Evolutionary conservation across 1,140 invertebrate genomes (phyloP).

Genomic region (Acromyrmex heyeri): DNA sequence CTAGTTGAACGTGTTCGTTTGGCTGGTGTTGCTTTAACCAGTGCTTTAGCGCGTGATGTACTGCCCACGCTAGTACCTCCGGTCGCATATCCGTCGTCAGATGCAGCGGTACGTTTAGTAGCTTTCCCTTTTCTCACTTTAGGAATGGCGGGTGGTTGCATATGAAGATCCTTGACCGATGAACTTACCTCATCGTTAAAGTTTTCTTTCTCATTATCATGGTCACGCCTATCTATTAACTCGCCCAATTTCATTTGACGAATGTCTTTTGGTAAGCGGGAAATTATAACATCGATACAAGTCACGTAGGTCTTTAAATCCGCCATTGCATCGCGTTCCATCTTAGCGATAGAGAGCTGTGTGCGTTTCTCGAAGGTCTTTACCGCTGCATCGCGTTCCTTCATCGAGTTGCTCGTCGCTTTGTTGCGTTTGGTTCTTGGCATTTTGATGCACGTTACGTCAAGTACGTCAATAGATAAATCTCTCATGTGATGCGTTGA

Average conservation of each 20-base stretch:
- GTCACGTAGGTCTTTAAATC: conserved; percentile 67
- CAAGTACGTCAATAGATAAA: background rate
- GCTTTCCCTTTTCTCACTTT: conserved; percentile 36
- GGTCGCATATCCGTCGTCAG: conserved; percentile 80
- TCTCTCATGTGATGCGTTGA: background rate
- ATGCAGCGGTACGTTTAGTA: conserved; percentile 57
- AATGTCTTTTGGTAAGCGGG: conserved; percentile 76
- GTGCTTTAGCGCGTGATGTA: conserved; percentile 60
- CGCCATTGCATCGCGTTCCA: conserved; percentile 73
- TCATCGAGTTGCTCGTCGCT: conserved; percentile 12
- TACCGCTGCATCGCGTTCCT: conserved; percentile 72
- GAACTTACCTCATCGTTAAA: conserved; percentile 61
- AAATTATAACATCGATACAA: conserved; percentile 67
- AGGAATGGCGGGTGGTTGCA: background rate
- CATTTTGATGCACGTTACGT: conserved; percentile 64
- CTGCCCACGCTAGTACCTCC: conserved; percentile 58
- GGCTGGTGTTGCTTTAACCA: conserved; percentile 10
- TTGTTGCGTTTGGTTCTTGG: conserved; percentile 77
- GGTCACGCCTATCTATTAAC: conserved; percentile 57
- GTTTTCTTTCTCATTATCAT: conserved; percentile 73
- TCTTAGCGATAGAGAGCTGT: conserved; percentile 66
- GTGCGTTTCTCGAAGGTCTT: conserved; percentile 79
- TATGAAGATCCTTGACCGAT: conserved; percentile 40
- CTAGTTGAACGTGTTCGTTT: conserved; percentile 65
- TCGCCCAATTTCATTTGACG: conserved; percentile 76